Evolutionary conservation across 2,888 invertebrate species (phyloP), one percentile per base, ranked within the genome.

Genomic region (Cyclophora punctaria): DNA sequence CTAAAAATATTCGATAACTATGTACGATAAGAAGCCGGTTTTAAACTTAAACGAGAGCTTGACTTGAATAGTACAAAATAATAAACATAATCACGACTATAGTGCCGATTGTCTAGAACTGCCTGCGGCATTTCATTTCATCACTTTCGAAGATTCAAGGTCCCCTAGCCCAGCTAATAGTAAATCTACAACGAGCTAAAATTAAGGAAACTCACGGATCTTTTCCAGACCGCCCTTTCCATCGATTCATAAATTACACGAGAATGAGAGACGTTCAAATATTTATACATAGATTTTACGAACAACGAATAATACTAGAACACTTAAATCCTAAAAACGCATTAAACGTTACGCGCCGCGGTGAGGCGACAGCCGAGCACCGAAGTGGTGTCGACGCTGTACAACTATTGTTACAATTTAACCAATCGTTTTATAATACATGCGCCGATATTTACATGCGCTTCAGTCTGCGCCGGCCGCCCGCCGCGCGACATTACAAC

Each of bases 151-250:
- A 84, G 83, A 85, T 85, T 83, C 85, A 84, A 87, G 88, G 89
- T 88, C 88, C 88, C 89, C 89, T 84, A 84, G 87, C 86, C 89
- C 88, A 88, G 88, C 88, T 88, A 88, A 87, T 77, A 80, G 80
- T 84, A 75, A 82, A 83, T 81, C 86, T 87, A 87, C 83, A 80
- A 83, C 83, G 85, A 84, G 83, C 87, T 86, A 86, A 78, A 69
- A 81, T 75, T 78, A 80, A 75, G 80, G 81, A 82, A 80, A 80
- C 79, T 75, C 76, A 67, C 73, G 74, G 75, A 69, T 66, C 67
- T 71, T 63, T 63, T 68, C 74, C 64, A 60, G 71, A 73, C 79
- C 80, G 69, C 75, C 64, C 77, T 73, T 77, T 78, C 81, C 80
- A 78, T 83, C 81, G 78, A 85, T 83, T 83, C 76, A 86, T 85